Percentiles rank a stretch among this genome's conserved stretches.
phyloP scores from a whole-genome alignment of 1,140 invertebrate genomes.

The Geopemphigus sp. region DNA sequence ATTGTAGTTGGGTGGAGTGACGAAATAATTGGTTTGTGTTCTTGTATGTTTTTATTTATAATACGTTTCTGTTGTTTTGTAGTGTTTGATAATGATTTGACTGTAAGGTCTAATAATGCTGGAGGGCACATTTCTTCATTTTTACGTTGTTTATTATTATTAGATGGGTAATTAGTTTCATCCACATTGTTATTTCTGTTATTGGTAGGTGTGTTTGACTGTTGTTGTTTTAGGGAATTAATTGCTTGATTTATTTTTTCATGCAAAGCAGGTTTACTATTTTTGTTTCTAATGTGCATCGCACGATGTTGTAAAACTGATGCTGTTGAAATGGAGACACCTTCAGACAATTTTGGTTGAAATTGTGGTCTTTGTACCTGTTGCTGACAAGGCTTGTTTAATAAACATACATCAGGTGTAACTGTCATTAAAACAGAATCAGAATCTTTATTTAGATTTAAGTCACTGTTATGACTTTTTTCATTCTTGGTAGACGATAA shows the following conservation, averaged over 20 bases:
- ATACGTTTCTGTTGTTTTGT: background rate
- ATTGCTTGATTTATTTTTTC: conserved; percentile 33
- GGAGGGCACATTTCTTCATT: background rate
- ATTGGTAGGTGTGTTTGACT: no score
- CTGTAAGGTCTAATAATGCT: background rate
- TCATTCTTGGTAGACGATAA: background rate
- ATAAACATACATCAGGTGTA: conserved; percentile 59
- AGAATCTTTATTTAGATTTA: background rate
- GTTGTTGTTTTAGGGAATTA: conserved; percentile 30
- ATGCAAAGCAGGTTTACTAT: background rate
- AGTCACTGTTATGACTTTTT: background rate
- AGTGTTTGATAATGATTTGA: background rate
- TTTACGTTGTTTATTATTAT: background rate
- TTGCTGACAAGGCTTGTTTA: conserved; percentile 54
- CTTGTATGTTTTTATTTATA: background rate
- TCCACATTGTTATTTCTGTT: background rate
- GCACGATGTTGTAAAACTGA: background rate
- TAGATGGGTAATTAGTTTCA: background rate
- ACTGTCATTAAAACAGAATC: conserved; percentile 55
- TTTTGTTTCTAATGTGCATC: background rate
- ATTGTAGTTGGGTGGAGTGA: background rate
- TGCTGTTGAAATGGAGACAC: background rate
- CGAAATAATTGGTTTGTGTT: background rate
- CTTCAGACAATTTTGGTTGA: background rate
- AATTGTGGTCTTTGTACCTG: background rate